Conservation (phyloP, 1,140 invertebrate genomes). For the Spodoptera frugiperda region DNA sequence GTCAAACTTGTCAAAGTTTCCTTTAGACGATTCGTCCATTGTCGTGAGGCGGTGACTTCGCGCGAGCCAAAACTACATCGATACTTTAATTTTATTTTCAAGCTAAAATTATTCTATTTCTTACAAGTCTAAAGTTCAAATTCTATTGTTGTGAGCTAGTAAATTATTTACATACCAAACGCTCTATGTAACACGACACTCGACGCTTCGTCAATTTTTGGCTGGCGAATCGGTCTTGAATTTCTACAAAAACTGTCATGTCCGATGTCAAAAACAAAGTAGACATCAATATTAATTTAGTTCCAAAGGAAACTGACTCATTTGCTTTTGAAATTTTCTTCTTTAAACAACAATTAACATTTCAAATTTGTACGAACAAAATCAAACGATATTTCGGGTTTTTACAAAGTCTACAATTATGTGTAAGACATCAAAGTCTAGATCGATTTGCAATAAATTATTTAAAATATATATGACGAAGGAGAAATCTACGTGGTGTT, state of each 20-base stretch:
- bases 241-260: slow-evolving; percentile 9
- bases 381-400: too few species aligned
- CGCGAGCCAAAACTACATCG: slow-evolving; percentile 1
- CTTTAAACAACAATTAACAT: too few species aligned
- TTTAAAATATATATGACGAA: slow-evolving; percentile 7
- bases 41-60: slow-evolving; percentile 8
- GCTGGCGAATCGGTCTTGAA: slow-evolving; percentile 8
- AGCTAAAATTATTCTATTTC: slow-evolving; percentile 5
- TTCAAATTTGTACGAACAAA: too few species aligned
- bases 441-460: slow-evolving; percentile 1
- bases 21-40: slow-evolving; percentile 21
- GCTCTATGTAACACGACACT: slow-evolving; percentile 21
- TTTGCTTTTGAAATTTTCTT: too few species aligned
- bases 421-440: too few species aligned
- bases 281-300: slow-evolving; percentile 25
- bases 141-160: slow-evolving; percentile 11
- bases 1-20: slow-evolving; percentile 39
- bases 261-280: slow-evolving; percentile 18
- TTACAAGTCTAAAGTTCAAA: slow-evolving; percentile 16
- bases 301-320: slow-evolving; percentile 16
- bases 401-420: too few species aligned
- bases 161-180: slow-evolving; percentile 22
- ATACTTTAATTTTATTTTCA: slow-evolving; percentile 33
- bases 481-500: too few species aligned
- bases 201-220: slow-evolving; percentile 27